Evolutionary conservation across 92 coral and sea anemone genomes (phyloP), one percentile per base, ranked within the genome.

Genomic region (Chrysogorgia sp.): DNA sequence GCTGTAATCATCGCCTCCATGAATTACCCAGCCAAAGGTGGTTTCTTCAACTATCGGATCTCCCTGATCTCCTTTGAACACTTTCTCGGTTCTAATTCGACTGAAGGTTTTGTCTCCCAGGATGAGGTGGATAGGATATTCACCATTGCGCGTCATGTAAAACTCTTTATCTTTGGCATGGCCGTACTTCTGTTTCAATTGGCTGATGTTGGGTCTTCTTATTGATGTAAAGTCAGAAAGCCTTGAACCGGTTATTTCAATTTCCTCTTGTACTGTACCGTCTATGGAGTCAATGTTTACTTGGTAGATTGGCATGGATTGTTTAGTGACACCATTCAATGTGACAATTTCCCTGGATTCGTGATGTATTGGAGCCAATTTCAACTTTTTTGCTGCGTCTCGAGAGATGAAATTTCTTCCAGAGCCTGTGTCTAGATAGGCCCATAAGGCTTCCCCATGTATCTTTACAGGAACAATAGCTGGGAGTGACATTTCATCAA

Each of bases 401-500:
- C 55, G 35, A 34, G 90, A 81, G 43, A 84, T 63, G 45, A 88
- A 82, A 34, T 90, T 88, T 45, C 86, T 58, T 10, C 88, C 86
- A 0, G 88, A 82, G 2, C 92, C 83, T 0, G 96, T 79, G 80
- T 85, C 92, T 34, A 85, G 74, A 59, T 82, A 88, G 0, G 90
- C 88, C 90, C 84, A 88, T 0, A 82, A 53, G 2, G 78, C 67
- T 1, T 2, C 29, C 2, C 70, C 76, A 17, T 80, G 4, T 1
- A 88, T 63, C 37, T 67, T 26, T 30, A 88, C 80, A 4, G 92
- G 92, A 8, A 90, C 75, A 34, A 88, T 85, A 12, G 96, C 88
- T 25, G 89, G 88, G 12, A 88, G 34, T 15, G 82, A 34, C 55
- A 34, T 63, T 28, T 80, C 83, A 34, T 80, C 81, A 10, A 29